These are phyloP conservation scores for Idaea dimidiata DNA, from an alignment of 2,888 invertebrate genomes.

Conservation along the genomic window DNA sequence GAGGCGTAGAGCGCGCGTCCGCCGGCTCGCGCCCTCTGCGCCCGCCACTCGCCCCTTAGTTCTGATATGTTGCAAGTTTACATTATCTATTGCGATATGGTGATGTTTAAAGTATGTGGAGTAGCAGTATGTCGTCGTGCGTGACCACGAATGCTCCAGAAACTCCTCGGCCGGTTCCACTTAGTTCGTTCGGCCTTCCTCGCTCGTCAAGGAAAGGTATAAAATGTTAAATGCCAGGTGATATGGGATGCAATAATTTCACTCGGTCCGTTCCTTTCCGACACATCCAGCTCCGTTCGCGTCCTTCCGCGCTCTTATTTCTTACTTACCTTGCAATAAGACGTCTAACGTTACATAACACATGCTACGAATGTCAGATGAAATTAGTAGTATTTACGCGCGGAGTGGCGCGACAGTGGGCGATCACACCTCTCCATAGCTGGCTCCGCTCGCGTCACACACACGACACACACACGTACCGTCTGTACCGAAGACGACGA, in stretches of 20 bases:
- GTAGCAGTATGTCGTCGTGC: slow-evolving; percentile 78
- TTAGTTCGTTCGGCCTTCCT: slow-evolving; percentile 79
- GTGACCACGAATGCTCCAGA: slow-evolving; percentile 79
- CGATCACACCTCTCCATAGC: slow-evolving; percentile 62
- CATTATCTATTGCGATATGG: slow-evolving; percentile 66
- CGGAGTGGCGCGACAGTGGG: slow-evolving; percentile 60
- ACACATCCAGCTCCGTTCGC: slow-evolving; percentile 61
- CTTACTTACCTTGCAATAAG: slow-evolving; percentile 18
- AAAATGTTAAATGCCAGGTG: slow-evolving; percentile 79
- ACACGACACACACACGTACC: slow-evolving; percentile 59
- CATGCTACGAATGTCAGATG: background rate
- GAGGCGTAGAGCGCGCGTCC: slow-evolving; percentile 54
- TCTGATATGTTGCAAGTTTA: slow-evolving; percentile 78
- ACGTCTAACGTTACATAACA: slow-evolving; percentile 22
- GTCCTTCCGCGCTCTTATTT: slow-evolving; percentile 54
- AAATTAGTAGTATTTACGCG: slow-evolving; percentile 29
- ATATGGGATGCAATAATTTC: slow-evolving; percentile 78
- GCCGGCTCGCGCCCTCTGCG: slow-evolving; percentile 60
- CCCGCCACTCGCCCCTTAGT: slow-evolving; percentile 63
- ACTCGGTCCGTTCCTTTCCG: slow-evolving; percentile 67
- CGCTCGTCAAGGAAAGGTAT: slow-evolving; percentile 81
- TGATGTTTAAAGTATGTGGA: slow-evolving; percentile 76
- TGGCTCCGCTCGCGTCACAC: slow-evolving; percentile 80
- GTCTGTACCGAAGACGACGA: too few species aligned
- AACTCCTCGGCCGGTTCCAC: slow-evolving; percentile 76